A percentile compares a stretch with the other conserved stretches of the same genome.
Evolutionary conservation across 2,113 vertebrate genomes (phyloP).

Genomic region (Ariopsis seemanni): DNA sequence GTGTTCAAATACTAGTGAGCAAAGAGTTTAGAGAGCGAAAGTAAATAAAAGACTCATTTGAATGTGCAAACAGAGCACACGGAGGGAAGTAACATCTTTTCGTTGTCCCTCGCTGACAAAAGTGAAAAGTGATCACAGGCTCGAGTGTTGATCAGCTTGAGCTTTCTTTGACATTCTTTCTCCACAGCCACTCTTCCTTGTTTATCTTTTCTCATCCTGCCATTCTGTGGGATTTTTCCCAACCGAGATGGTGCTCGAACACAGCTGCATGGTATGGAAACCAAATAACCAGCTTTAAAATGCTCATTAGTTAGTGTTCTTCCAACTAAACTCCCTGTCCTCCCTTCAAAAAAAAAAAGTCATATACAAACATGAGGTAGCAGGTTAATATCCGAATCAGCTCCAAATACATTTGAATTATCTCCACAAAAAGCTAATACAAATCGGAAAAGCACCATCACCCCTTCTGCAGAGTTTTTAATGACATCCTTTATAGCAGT

Average conservation of each 20-base stretch:
- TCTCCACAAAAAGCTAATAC: constrained; percentile 51
- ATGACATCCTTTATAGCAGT: constrained; percentile 55
- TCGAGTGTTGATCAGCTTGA: constrained; percentile 13
- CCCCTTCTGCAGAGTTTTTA: constrained; percentile 48
- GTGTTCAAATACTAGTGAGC: constrained; percentile 76
- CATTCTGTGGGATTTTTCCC: constrained; percentile 36
- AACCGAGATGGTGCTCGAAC: constrained; percentile 9
- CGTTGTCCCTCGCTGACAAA: not conserved
- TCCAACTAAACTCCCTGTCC: constrained; percentile 5
- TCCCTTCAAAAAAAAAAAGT: not conserved
- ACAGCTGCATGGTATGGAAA: constrained; percentile 43
- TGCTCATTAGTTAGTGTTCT: constrained; percentile 37
- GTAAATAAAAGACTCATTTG: constrained; percentile 71
- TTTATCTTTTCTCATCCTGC: constrained; percentile 34
- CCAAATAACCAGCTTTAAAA: constrained; percentile 19
- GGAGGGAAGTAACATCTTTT: constrained; percentile 28
- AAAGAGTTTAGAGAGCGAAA: constrained; percentile 67
- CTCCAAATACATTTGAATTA: constrained; percentile 57
- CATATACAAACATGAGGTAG: constrained; percentile 40
- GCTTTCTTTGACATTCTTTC: not conserved
- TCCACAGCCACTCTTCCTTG: constrained; percentile 9
- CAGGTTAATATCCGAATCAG: constrained; percentile 49
- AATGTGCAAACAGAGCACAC: constrained; percentile 62
- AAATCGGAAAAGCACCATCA: constrained; percentile 59
- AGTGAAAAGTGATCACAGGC: constrained; percentile 10